These are phyloP conservation scores for Spodoptera frugiperda DNA, from an alignment of 1,140 invertebrate genomes.

Conservation along the genomic window DNA sequence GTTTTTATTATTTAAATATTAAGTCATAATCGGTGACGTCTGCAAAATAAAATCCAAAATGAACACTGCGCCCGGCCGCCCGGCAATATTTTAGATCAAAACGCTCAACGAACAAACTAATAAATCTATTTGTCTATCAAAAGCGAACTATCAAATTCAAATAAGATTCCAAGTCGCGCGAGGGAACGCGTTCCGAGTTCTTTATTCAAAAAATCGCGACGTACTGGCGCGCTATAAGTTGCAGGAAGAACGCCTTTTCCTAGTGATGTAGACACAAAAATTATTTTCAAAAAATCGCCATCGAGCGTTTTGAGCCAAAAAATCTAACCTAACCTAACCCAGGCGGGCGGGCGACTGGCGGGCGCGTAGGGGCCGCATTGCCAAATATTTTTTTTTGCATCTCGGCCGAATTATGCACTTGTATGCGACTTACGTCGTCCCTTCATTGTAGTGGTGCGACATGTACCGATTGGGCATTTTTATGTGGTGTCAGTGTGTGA, in stretches of 20 bases:
- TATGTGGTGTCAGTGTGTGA: constrained; percentile 76
- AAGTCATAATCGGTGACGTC: constrained; percentile 68
- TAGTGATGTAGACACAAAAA: constrained; percentile 74
- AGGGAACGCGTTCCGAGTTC: constrained; percentile 64
- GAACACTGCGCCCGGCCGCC: constrained; percentile 67
- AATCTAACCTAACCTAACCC: constrained; percentile 86
- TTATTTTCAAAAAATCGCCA: constrained; percentile 81
- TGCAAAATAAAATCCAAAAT: constrained; percentile 66
- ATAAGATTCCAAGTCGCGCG: constrained; percentile 73
- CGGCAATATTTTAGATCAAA: constrained; percentile 60
- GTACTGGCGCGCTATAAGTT: constrained; percentile 73
- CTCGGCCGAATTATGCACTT: constrained; percentile 86
- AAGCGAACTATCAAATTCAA: constrained; percentile 66
- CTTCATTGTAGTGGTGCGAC: constrained; percentile 85
- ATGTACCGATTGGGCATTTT: constrained; percentile 83
- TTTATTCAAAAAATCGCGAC: constrained; percentile 80
- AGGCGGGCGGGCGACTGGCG: constrained; percentile 84
- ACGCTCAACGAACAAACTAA: constrained; percentile 63
- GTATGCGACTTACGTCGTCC: constrained; percentile 85
- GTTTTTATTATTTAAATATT: constrained; percentile 64
- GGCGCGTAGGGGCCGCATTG: constrained; percentile 85
- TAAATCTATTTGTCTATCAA: constrained; percentile 54
- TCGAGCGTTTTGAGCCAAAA: constrained; percentile 85
- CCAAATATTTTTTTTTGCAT: constrained; percentile 87
- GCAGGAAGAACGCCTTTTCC: constrained; percentile 73